Conservation (phyloP, 1,140 invertebrate genomes). For the Drosophila trapezifrons region DNA sequence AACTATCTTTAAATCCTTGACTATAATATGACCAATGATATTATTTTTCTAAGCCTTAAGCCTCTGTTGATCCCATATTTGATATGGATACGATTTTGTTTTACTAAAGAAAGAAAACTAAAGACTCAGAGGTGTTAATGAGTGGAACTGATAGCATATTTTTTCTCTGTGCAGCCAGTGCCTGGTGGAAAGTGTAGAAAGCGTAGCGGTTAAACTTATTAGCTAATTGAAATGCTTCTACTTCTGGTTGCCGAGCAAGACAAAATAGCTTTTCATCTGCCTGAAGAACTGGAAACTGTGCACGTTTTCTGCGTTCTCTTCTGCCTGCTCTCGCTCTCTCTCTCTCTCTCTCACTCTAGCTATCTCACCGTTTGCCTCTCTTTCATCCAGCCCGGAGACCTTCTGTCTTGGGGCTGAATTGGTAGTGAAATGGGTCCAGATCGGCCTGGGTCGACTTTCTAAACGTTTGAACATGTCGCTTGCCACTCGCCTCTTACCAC, state of each 20-base stretch:
- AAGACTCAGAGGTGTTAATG: background rate
- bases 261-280: constrained; percentile 42
- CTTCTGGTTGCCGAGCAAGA: constrained; percentile 60
- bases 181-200: constrained; percentile 34
- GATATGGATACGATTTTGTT: no score
- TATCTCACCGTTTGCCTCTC: constrained; percentile 7
- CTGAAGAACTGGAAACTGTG: constrained; percentile 61
- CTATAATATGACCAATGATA: no score
- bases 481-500: constrained; percentile 16
- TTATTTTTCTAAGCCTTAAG: no score
- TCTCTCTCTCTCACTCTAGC: constrained; percentile 13
- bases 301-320: constrained; percentile 44
- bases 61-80: no score
- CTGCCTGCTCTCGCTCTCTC: constrained; percentile 39
- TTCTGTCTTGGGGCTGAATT: constrained; percentile 2
- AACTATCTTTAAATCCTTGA: no score
- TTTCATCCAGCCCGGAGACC: constrained; percentile 1
- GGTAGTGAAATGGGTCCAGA: constrained; percentile 18
- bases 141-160: background rate
- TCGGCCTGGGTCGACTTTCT: constrained; percentile 22
- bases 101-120: background rate
- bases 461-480: constrained; percentile 41
- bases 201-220: constrained; percentile 45
- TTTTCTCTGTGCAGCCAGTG: constrained; percentile 26
- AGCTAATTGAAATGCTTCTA: constrained; percentile 55